Evolutionary conservation across 2,113 vertebrate species (phyloP).

Genomic region (Noturus placidus): DNA sequence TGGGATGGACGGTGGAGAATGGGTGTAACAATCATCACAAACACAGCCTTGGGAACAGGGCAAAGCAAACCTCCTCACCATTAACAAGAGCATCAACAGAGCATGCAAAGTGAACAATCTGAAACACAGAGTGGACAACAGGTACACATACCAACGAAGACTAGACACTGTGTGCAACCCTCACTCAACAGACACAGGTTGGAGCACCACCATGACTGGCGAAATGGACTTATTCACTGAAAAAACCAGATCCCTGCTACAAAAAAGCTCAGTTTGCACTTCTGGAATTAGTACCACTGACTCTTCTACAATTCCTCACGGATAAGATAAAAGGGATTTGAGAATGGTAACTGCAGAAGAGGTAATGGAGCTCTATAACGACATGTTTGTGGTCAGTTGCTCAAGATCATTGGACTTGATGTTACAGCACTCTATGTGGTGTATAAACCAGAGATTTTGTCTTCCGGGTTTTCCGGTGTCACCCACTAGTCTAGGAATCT

Average conservation of each 20-base stretch:
- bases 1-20: neutral
- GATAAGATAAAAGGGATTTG: constrained; percentile 1
- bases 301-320: neutral
- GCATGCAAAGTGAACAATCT: neutral
- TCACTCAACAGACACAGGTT: neutral
- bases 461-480: neutral
- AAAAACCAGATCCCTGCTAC: neutral
- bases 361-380: neutral
- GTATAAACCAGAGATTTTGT: neutral
- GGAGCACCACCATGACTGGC: neutral
- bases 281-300: neutral
- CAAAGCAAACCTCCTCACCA: neutral
- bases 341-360: neutral
- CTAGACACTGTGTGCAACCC: no score
- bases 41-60: neutral
- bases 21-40: constrained; percentile 10
- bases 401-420: neutral
- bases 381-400: neutral
- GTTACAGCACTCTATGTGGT: neutral
- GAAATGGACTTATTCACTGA: neutral
- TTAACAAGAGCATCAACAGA: neutral
- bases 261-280: neutral
- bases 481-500: neutral
- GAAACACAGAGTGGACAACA: neutral
- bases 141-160: neutral